A percentile compares a stretch with the other conserved stretches of the same genome.
Evolutionary conservation across 1,140 invertebrate species (phyloP).

Genomic region (Macrobrachium rosenbergii): DNA sequence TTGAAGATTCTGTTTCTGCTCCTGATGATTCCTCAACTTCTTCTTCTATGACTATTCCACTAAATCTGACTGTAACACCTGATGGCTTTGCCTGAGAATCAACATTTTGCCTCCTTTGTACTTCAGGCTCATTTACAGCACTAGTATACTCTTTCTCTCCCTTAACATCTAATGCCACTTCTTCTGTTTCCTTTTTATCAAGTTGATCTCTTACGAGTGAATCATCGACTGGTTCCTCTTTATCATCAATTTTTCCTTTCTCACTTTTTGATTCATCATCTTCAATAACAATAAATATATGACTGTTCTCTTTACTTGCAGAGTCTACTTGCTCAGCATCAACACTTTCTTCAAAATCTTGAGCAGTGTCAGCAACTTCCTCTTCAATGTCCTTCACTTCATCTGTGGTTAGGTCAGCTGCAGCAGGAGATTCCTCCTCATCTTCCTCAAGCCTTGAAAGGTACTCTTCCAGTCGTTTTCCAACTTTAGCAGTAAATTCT

Average conservation of each 20-base stretch:
- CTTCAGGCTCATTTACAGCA: background rate
- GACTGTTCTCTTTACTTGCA: too few relatives aligned
- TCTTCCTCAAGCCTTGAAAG: slow-evolving; percentile 44
- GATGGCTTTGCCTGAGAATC: background rate
- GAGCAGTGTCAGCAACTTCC: background rate
- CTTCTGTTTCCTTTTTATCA: background rate
- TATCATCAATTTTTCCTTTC: background rate
- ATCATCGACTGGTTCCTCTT: background rate
- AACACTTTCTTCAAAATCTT: too few relatives aligned
- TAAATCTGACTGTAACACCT: slow-evolving; percentile 6
- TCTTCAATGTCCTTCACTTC: slow-evolving; percentile 13
- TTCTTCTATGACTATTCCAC: slow-evolving; percentile 3
- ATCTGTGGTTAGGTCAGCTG: background rate
- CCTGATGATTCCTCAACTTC: slow-evolving; percentile 1
- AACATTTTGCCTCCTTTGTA: background rate
- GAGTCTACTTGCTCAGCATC: too few relatives aligned
- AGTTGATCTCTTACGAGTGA: background rate
- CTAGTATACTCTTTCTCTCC: background rate
- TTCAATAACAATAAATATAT: background rate
- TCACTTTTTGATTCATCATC: background rate
- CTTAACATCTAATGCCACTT: background rate
- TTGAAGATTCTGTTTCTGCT: background rate
- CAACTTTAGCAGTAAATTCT: slow-evolving; percentile 46
- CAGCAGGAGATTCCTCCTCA: slow-evolving; percentile 14
- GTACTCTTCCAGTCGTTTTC: slow-evolving; percentile 49